These are phyloP conservation scores for Drosophila sproati DNA, from an alignment of 1,140 invertebrate species.

Conservation along the genomic window DNA sequence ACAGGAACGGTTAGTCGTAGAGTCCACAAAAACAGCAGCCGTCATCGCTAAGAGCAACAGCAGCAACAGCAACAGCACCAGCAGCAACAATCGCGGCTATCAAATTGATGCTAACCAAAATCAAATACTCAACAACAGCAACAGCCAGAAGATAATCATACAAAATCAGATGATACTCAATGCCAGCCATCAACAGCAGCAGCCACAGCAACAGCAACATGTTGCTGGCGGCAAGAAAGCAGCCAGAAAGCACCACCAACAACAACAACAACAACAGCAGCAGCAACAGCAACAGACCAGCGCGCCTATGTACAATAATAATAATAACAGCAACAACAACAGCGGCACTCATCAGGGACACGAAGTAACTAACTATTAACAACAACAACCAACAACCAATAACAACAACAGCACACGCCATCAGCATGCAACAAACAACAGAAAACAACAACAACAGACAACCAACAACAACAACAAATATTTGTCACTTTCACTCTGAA, in stretches of 20 bases:
- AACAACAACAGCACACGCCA: constrained; percentile 54
- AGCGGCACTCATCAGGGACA: constrained; percentile 63
- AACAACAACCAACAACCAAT: constrained; percentile 53
- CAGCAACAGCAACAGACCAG: constrained; percentile 57
- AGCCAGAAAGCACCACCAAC: constrained; percentile 54
- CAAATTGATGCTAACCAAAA: constrained; percentile 76
- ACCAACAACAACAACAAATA: constrained; percentile 20
- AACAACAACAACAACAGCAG: constrained; percentile 59
- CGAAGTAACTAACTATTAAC: constrained; percentile 81
- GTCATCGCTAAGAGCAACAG: constrained; percentile 44
- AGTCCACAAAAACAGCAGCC: constrained; percentile 71
- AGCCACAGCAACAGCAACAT: constrained; percentile 65
- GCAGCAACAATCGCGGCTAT: constrained; percentile 67
- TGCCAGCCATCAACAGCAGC: constrained; percentile 71
- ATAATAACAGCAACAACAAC: constrained; percentile 58
- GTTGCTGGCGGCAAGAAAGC: constrained; percentile 45
- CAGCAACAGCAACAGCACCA: constrained; percentile 50
- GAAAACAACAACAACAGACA: constrained; percentile 45
- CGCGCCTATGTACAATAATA: constrained; percentile 29
- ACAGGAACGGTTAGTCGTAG: constrained; percentile 84
- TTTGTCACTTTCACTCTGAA: constrained; percentile 43
- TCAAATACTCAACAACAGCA: constrained; percentile 50
- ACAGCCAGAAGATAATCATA: constrained; percentile 81
- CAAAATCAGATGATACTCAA: constrained; percentile 84
- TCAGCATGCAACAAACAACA: constrained; percentile 54